A percentile compares a stretch with the other conserved stretches of the same genome.
phyloP scores from a whole-genome alignment of 2,797 vertebrate genomes.

The Halcyon badia region DNA sequence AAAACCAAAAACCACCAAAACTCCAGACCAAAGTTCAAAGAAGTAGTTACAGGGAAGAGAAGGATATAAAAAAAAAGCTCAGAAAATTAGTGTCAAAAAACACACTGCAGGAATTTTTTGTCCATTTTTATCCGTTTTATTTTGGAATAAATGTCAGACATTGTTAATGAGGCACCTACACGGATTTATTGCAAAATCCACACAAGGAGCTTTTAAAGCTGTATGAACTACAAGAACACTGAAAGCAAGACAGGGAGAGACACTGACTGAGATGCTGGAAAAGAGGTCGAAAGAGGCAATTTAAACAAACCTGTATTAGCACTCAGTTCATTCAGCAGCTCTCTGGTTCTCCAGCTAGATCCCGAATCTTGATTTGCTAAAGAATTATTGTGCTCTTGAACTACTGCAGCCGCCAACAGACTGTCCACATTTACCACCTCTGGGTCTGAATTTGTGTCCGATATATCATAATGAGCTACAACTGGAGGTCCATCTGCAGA shows the following conservation, averaged over 20 bases:
- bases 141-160: not conserved
- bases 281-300: not conserved
- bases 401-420: conserved; percentile 91
- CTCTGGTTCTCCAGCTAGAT: conserved; percentile 88
- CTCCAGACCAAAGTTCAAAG: not conserved
- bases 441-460: conserved; percentile 96
- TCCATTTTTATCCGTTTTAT: not conserved
- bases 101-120: not conserved
- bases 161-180: not conserved
- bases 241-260: not conserved
- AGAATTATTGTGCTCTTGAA: conserved; percentile 90
- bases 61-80: not conserved
- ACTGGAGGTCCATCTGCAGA: conserved; percentile 95
- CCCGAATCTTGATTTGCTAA: conserved; percentile 86
- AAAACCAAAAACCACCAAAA: not conserved
- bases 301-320: conserved; percentile 87
- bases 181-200: not conserved
- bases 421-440: conserved; percentile 93
- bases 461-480: conserved; percentile 96
- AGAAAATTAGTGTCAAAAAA: not conserved
- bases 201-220: not conserved
- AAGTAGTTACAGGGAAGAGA: not conserved
- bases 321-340: conserved; percentile 83
- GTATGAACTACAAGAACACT: not conserved
- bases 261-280: not conserved